phyloP scores from a whole-genome alignment of 64 coral and sea anemone species.

The Platygyra sinensis region DNA sequence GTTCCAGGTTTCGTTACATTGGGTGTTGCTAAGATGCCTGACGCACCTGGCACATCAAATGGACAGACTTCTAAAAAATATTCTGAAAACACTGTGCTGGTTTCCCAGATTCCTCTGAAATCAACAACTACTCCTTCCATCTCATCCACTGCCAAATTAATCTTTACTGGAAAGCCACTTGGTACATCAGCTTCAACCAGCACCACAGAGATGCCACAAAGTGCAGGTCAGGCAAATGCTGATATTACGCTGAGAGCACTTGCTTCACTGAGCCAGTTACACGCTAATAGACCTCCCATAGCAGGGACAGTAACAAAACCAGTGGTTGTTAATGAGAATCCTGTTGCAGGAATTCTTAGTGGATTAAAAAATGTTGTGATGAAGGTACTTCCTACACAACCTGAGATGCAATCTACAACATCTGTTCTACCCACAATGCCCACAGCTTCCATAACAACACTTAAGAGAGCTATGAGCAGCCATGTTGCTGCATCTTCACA shows the following conservation, averaged over 20 bases:
- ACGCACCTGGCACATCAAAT: neutral
- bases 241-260: conserved; percentile 23
- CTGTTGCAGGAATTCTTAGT: neutral
- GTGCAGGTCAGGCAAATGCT: neutral
- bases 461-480: neutral
- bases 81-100: neutral
- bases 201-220: neutral
- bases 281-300: neutral
- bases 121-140: neutral
- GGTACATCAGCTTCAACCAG: neutral
- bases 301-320: neutral
- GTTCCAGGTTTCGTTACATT: neutral
- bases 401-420: neutral
- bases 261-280: conserved; percentile 15
- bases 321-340: neutral
- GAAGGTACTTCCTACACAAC: conserved; percentile 16
- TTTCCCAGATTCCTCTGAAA: neutral
- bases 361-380: conserved; percentile 38
- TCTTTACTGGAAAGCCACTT: neutral
- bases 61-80: neutral
- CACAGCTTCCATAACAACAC: neutral
- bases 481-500: conserved; percentile 2
- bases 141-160: neutral
- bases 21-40: conserved; percentile 1
- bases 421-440: neutral